These are phyloP conservation scores for Drosophila trapezifrons DNA, from an alignment of 1,140 invertebrate species.

Conservation along the genomic window DNA sequence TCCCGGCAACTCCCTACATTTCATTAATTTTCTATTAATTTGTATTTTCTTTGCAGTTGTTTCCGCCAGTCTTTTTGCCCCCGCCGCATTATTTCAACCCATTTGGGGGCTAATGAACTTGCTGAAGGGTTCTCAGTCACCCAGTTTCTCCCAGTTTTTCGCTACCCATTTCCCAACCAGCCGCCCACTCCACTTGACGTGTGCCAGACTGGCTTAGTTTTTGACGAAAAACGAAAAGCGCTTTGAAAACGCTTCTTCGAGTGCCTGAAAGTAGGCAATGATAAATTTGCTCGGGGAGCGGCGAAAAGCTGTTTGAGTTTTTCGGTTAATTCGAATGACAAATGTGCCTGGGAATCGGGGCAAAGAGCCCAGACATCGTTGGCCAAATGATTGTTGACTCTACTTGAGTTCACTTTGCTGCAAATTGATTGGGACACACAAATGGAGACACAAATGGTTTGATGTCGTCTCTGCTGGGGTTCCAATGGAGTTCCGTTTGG, in stretches of 20 bases:
- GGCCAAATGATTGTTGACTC: constrained; percentile 48
- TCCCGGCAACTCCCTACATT: constrained; percentile 51
- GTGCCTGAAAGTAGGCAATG: constrained; percentile 59
- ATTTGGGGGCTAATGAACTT: constrained; percentile 80
- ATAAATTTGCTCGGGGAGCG: constrained; percentile 56
- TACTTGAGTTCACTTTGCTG: constrained; percentile 43
- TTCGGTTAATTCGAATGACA: constrained; percentile 54
- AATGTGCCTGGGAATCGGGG: constrained; percentile 36
- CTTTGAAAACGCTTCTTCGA: constrained; percentile 42
- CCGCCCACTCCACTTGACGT: constrained; percentile 42
- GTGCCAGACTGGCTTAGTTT: constrained; percentile 70
- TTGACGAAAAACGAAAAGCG: constrained; percentile 47
- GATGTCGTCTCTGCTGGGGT: constrained; percentile 5
- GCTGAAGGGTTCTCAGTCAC: constrained; percentile 44
- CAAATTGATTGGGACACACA: constrained; percentile 26
- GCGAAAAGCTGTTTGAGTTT: constrained; percentile 41
- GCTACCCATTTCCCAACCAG: background rate
- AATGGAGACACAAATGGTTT: constrained; percentile 21
- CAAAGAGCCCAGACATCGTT: constrained; percentile 23
- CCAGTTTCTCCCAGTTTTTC: constrained; percentile 8
- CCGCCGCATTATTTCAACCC: constrained; percentile 74
- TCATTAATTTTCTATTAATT: constrained; percentile 82
- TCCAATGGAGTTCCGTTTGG: constrained; percentile 7
- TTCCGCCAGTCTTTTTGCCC: constrained; percentile 45
- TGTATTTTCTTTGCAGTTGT: constrained; percentile 78